A percentile compares a stretch with the other conserved stretches of the same genome.
Conservation (phyloP, 2,113 vertebrate species). For the Polypterus bichir region DNA sequence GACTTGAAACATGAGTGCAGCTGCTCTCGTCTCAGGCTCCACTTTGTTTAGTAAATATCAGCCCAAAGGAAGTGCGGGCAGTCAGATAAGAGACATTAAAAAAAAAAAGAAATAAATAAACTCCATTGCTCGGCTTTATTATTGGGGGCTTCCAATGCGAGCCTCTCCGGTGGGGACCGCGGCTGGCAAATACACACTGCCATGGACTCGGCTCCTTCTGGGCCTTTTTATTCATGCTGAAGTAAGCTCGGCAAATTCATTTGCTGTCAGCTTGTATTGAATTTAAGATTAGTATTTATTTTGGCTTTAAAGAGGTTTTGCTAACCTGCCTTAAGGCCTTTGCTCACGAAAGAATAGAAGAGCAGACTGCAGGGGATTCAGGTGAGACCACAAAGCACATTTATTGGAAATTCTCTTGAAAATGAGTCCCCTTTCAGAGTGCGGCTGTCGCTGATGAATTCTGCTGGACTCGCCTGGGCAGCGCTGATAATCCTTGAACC, state of each 20-base stretch:
- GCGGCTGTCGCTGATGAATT: too few species aligned
- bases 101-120: conserved; percentile 15
- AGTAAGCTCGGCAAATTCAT: conserved; percentile 79
- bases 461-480: too few species aligned
- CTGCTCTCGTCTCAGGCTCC: conserved; percentile 6
- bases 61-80: conserved; percentile 36
- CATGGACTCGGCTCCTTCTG: conserved; percentile 40
- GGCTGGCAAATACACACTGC: conserved; percentile 52
- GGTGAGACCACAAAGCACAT: conserved; percentile 31
- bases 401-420: conserved; percentile 14
- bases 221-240: conserved; percentile 71
- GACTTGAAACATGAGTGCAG: conserved; percentile 20
- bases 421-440: too few species aligned
- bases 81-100: conserved; percentile 48
- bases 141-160: conserved; percentile 51
- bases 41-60: neutral
- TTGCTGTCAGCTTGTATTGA: conserved; percentile 82
- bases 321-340: conserved; percentile 48
- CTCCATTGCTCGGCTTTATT: conserved; percentile 46
- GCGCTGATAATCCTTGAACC: too few species aligned
- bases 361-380: conserved; percentile 21
- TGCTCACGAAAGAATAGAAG: conserved; percentile 32
- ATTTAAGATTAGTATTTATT: conserved; percentile 89
- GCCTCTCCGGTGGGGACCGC: conserved; percentile 54
- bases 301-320: conserved; percentile 64